Base-by-base conservation (phyloP, 1,140 invertebrate species). In the Lasioglossum baleicum region DNA sequence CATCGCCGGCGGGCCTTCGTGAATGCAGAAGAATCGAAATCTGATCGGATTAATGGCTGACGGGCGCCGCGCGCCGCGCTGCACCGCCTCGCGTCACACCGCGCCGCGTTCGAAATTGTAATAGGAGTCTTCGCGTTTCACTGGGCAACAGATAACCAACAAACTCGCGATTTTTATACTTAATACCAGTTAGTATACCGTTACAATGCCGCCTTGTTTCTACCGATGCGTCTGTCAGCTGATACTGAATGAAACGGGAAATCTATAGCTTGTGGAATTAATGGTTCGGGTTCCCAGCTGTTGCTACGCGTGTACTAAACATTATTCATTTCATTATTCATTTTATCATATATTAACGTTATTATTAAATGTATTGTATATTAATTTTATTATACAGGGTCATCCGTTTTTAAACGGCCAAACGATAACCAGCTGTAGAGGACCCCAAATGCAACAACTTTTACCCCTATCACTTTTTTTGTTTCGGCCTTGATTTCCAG, bases 211-310 rank as follows among this genome's bases (percentile, higher is more conserved):
- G 60, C 61, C 69, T 72, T 73, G 76, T 56, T 44, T 20, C 72
- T 26, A 78, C 0, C 61, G 69, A 73, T 79, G 44, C 35, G 44
- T 11, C 11, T 73, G 76, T 73, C 68, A 72, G 68, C 69, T 73
- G 61, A 79, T 79, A 73, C 61, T 65, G 69, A 79, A 73, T 72
- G 76, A 13, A 78, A 78, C 64, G 35, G 48, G 22, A 78, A 73
- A 71, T 77, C 67, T 71, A 63, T 71, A 77, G 44, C 20, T 71
- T 77, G n/a, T 71, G 75, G 67, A 77, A 77, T n/a, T 68, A 76
- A 31, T 5, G 61, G 75, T 71, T 77, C 75, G 56, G 51, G 67
- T 77, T 77, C 56, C 44, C 26, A 20, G 56, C 69, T 31, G 58
- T 22, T n/a, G 35, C 31, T 17, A 68, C 35, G 13, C 53, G 22